Percentiles rank a stretch among this genome's conserved stretches.
Evolutionary conservation across 37 sponge, comb jelly and placozoan genomes (phyloP).

Genomic region (Dysidea cf. avara): DNA sequence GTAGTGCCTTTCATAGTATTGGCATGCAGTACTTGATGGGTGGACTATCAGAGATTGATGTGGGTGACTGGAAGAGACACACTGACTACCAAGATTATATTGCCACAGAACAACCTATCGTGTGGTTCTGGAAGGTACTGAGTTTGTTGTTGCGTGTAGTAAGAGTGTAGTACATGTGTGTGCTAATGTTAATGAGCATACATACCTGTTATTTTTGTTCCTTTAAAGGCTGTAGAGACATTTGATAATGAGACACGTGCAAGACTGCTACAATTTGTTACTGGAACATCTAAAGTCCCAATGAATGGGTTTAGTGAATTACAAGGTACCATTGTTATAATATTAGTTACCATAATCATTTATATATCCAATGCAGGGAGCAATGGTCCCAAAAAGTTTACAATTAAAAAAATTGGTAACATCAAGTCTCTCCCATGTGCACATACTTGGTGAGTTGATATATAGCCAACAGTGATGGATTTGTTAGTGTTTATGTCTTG

Average conservation of each 20-base stretch:
- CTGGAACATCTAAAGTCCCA: conserved; percentile 98
- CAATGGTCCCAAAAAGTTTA: conserved; percentile 92
- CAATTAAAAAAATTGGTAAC: conserved; percentile 79
- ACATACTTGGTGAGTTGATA: conserved; percentile 90
- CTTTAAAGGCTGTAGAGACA: conserved; percentile 76
- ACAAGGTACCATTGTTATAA: conserved; percentile 63
- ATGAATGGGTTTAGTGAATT: conserved; percentile 99
- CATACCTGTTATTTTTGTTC: neutral
- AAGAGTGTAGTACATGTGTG: neutral
- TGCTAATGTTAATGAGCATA: neutral
- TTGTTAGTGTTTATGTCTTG: too few species aligned
- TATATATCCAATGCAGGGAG: conserved; percentile 70
- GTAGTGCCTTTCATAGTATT: neutral
- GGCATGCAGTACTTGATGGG: conserved; percentile 93
- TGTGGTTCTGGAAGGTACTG: conserved; percentile 97
- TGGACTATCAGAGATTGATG: conserved; percentile 94
- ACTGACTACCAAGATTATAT: conserved; percentile 76
- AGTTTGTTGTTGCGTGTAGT: neutral
- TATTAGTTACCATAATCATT: neutral
- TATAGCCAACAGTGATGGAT: too few species aligned
- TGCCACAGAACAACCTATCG: conserved; percentile 55
- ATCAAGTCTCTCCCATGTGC: conserved; percentile 79
- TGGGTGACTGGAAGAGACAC: conserved; percentile 94
- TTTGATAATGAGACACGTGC: conserved; percentile 91
- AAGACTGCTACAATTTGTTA: conserved; percentile 96